Conservation (phyloP, 2,888 invertebrate genomes). For the Boloria euphrosyne region DNA sequence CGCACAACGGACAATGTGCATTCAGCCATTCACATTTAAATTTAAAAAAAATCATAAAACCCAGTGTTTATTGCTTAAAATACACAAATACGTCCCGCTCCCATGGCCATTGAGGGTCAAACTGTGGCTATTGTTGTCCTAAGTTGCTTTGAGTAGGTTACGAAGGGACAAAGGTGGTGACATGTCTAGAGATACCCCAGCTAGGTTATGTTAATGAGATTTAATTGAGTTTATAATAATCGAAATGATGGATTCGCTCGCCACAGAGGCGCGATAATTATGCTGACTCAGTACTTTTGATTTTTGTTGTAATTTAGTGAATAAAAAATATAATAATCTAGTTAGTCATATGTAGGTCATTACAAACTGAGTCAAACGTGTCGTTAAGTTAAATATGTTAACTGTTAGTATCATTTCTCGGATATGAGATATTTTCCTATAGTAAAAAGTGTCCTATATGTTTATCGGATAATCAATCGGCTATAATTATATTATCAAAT, state of each 20-base stretch:
- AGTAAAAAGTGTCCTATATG: too few relatives aligned
- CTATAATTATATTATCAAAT: too few relatives aligned
- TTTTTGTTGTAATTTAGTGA: background rate
- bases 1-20: conserved; percentile 80
- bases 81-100: conserved; percentile 77
- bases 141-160: conserved; percentile 78
- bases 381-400: too few relatives aligned
- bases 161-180: conserved; percentile 79
- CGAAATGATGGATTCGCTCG: conserved; percentile 65
- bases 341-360: too few relatives aligned
- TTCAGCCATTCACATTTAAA: conserved; percentile 76
- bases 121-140: conserved; percentile 71
- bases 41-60: conserved; percentile 78
- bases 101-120: conserved; percentile 76
- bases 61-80: conserved; percentile 82
- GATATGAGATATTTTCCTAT: too few relatives aligned
- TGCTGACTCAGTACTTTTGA: conserved; percentile 57
- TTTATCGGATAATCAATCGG: too few relatives aligned
- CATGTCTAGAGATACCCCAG: conserved; percentile 67
- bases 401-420: too few relatives aligned
- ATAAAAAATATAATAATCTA: too few relatives aligned
- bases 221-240: conserved; percentile 82
- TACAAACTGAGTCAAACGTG: too few relatives aligned
- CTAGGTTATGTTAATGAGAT: conserved; percentile 78
- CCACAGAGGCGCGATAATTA: conserved; percentile 70